A percentile compares a stretch with the other conserved stretches of the same genome.
Evolutionary conservation across 1,140 invertebrate genomes (phyloP).

Genomic region (Galleria mellonella): DNA sequence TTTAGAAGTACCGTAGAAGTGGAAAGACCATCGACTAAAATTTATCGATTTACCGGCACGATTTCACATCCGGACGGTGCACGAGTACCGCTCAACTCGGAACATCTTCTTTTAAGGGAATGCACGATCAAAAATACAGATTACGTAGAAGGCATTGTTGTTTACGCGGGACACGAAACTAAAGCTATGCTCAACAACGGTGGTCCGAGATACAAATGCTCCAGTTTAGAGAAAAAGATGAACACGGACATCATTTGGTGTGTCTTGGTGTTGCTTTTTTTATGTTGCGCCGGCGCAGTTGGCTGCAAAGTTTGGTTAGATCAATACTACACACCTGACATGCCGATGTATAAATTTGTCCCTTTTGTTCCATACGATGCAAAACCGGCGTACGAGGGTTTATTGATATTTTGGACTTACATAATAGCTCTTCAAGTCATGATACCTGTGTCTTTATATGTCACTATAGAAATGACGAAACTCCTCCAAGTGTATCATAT

Average conservation of each 20-base stretch:
- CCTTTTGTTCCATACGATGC: slow-evolving; percentile 78
- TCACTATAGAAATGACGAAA: slow-evolving; percentile 98
- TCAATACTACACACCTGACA: slow-evolving; percentile 18
- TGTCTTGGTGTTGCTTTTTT: slow-evolving; percentile 91
- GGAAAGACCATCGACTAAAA: slow-evolving; percentile 95
- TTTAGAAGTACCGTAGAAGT: slow-evolving; percentile 92
- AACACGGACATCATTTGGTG: slow-evolving; percentile 98
- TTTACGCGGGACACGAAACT: slow-evolving; percentile 98
- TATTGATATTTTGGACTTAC: slow-evolving; percentile 95
- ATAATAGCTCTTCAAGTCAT: slow-evolving; percentile 97
- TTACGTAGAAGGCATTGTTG: slow-evolving; percentile 96
- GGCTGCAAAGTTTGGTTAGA: slow-evolving; percentile 91
- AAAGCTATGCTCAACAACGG: slow-evolving; percentile 99
- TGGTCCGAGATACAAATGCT: slow-evolving; percentile 95
- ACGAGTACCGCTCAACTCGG: slow-evolving; percentile 90
- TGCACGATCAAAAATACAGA: slow-evolving; percentile 93
- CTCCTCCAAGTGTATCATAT: slow-evolving; percentile 97
- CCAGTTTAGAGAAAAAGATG: slow-evolving; percentile 93
- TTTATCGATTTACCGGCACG: slow-evolving; percentile 95
- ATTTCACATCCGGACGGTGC: slow-evolving; percentile 88
- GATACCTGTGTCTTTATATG: slow-evolving; percentile 97
- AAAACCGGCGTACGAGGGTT: slow-evolving; percentile 84
- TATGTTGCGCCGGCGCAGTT: slow-evolving; percentile 93
- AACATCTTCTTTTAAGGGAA: slow-evolving; percentile 95
- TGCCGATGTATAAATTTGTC: slow-evolving; percentile 42